Evolutionary conservation across 2,113 vertebrate species (phyloP).

Genomic region (Vanacampus margaritifer): DNA sequence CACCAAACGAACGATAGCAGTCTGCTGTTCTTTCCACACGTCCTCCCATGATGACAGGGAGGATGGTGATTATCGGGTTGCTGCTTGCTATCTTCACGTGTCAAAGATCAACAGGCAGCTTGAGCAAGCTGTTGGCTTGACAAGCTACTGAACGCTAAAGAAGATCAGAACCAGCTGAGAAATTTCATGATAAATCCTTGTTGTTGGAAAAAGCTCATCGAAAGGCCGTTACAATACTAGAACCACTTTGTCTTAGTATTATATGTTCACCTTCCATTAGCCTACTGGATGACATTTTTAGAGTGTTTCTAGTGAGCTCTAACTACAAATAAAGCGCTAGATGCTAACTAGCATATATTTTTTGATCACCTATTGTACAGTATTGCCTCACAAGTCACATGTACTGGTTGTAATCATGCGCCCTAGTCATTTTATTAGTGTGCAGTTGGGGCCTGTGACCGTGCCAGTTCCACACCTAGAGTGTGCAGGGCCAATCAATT

Average conservation of each 20-base stretch:
- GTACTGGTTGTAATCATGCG: too few relatives aligned
- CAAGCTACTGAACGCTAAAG: conserved; percentile 16
- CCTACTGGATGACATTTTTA: too few relatives aligned
- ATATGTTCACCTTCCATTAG: too few relatives aligned
- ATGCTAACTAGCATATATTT: too few relatives aligned
- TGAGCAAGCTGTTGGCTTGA: conserved; percentile 19
- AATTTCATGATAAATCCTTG: neutral
- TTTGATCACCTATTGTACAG: too few relatives aligned
- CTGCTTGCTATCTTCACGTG: conserved; percentile 11
- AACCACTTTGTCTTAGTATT: neutral
- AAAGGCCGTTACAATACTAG: neutral
- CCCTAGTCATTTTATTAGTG: too few relatives aligned
- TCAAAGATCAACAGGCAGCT: conserved; percentile 36
- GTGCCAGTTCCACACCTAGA: too few relatives aligned
- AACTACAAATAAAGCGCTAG: too few relatives aligned
- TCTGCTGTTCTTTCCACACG: conserved; percentile 8
- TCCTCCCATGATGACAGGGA: conserved; percentile 33
- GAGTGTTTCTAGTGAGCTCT: too few relatives aligned
- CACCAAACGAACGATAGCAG: conserved; percentile 21
- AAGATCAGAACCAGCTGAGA: conserved; percentile 2
- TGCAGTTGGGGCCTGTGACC: too few relatives aligned
- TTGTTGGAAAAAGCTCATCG: neutral
- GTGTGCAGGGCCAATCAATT: too few relatives aligned
- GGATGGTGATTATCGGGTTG: conserved; percentile 42
- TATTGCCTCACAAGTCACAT: too few relatives aligned